Base-by-base conservation (phyloP, 2,113 vertebrate genomes). In the Ariopsis seemanni region DNA sequence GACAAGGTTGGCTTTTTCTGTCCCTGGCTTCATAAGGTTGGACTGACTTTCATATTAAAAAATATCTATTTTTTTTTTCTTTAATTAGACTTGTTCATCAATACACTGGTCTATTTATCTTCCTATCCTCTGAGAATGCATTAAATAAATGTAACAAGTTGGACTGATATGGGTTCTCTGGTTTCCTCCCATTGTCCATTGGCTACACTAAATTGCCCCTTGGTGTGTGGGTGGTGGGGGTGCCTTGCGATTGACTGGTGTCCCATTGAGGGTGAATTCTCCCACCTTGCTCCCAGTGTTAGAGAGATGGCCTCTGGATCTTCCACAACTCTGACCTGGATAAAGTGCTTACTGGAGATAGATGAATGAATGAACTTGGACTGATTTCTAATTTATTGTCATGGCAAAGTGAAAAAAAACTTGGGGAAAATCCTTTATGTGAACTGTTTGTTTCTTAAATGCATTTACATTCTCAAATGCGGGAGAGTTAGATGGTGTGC, bases 401-500 rank as follows among this genome's bases (percentile, higher is more conserved):
- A 79, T 27, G 52, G 14, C 69, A 82, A 34, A 63, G 79, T 80
- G 74, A 25, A 52, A 25, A 52, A 0, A 57, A 0, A 1, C 0
- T 12, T 0, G 65, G 6, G 15, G 4, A 15, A 27, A 14, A 30
- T 10, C 10, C 62, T 53, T 58, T 67, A 63, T 84, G 65, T 75
- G 69, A 82, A 34, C 57, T 62, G 53, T 27, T 42, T 42, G 71
- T 79, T 65, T 18, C 25, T 77, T 62, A 86, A 71, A 50, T 53
- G 20, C 7, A 86, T 84, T 87, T 74, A 74, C 53, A 63, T 63
- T 14, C 7, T 34, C 14, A 27, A 17, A 85, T 34, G 69, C 48
- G 22, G 69, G 53, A 75, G 20, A 89, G 50, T 78, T 34, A 78
- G 62, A 75, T 30, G 30, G 82, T 50, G 22, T 57, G 50, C 74